Conservation (phyloP, 2,113 vertebrate species). For the Malurus elegans region DNA sequence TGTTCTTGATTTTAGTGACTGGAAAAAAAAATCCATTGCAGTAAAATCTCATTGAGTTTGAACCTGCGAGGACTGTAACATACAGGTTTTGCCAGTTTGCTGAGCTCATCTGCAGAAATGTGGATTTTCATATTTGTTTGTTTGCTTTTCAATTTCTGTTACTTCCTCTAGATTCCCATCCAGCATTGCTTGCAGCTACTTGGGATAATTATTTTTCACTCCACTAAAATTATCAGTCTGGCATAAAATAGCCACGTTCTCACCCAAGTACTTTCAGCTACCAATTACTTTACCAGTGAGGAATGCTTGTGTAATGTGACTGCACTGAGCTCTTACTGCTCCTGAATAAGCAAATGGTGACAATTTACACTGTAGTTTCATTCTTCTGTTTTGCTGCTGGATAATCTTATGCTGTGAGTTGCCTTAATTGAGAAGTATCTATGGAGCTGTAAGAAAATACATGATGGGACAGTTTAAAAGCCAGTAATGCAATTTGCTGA, state of each 20-base stretch:
- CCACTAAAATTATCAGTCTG: neutral
- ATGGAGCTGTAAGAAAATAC: neutral
- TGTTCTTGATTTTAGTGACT: neutral
- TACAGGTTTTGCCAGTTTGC: neutral
- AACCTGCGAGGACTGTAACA: rapidly evolving
- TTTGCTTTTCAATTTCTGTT: neutral
- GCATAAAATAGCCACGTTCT: neutral
- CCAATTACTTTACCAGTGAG: neutral
- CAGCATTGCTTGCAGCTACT: neutral
- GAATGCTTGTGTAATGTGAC: neutral
- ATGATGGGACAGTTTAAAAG: neutral
- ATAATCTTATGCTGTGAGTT: neutral
- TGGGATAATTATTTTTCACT: neutral
- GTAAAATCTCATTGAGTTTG: neutral
- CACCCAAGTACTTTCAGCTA: neutral
- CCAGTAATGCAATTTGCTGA: neutral
- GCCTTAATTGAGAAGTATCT: neutral
- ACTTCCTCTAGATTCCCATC: neutral
- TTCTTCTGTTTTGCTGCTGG: neutral
- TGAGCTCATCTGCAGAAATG: neutral
- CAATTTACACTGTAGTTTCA: neutral
- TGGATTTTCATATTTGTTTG: neutral
- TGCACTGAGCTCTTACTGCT: neutral
- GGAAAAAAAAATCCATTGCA: neutral
- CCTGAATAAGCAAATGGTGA: neutral